phyloP scores from a whole-genome alignment of 35 echinoderm and acorn worm species.

The Holothuria glaberrima region DNA sequence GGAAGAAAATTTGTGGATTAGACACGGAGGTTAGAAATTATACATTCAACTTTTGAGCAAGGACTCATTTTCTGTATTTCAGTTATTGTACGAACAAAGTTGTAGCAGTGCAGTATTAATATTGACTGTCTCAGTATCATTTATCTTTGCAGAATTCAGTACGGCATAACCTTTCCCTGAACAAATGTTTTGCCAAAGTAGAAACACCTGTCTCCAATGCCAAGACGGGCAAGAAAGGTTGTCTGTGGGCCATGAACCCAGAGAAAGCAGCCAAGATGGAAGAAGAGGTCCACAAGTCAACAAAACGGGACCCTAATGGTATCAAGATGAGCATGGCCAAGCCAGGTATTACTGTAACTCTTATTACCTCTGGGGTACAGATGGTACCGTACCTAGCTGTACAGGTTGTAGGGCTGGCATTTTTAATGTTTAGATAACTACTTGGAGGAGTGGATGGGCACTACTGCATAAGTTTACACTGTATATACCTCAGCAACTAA shows the following conservation, averaged over 20 bases:
- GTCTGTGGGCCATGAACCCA: conserved; percentile 98
- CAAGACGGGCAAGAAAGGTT: conserved; percentile 84
- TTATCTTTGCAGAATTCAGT: conserved; percentile 88
- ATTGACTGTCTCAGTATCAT: background rate
- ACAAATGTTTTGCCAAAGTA: conserved; percentile 99
- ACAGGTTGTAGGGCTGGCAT: too few species aligned
- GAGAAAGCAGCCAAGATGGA: conserved; percentile 97
- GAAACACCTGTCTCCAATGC: conserved; percentile 78
- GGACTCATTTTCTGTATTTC: background rate
- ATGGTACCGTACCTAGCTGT: too few species aligned
- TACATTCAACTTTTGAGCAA: too few species aligned
- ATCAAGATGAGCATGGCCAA: conserved; percentile 94
- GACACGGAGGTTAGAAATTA: too few species aligned
- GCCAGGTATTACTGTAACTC: too few species aligned
- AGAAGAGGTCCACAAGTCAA: conserved; percentile 95
- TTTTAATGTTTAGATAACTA: too few species aligned
- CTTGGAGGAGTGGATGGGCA: too few species aligned
- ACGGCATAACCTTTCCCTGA: conserved; percentile 94
- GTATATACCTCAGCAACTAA: too few species aligned
- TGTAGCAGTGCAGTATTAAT: background rate
- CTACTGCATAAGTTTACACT: too few species aligned
- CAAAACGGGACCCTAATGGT: conserved; percentile 90
- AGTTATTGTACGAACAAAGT: background rate
- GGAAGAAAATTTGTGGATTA: too few species aligned
- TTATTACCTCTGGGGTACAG: too few species aligned